Percentiles rank a stretch among this genome's conserved stretches.
phyloP scores from a whole-genome alignment of 2,888 invertebrate genomes.

The Drosophila borealis region DNA sequence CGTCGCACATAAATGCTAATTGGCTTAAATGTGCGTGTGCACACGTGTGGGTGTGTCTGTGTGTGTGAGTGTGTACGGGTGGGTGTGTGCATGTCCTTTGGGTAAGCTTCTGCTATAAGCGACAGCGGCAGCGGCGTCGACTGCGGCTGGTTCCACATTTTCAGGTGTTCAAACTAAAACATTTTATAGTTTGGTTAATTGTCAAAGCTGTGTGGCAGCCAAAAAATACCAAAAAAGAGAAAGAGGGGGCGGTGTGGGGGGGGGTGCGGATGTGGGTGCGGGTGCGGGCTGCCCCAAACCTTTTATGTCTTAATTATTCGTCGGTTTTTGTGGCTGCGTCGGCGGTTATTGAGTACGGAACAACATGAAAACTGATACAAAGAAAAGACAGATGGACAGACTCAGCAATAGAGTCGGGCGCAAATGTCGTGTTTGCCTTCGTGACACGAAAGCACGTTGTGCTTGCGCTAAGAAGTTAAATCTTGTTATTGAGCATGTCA shows the following conservation, averaged over 20 bases:
- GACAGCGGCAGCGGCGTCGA: constrained; percentile 8
- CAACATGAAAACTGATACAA: constrained; percentile 17
- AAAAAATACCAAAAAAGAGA: constrained; percentile 3
- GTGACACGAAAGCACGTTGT: constrained; percentile 4
- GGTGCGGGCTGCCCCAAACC: constrained; percentile 46
- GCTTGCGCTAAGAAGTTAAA: background rate
- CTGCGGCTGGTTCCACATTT: constrained; percentile 41
- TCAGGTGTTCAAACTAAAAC: constrained; percentile 80
- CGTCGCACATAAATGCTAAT: constrained; percentile 79
- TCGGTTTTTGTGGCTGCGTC: constrained; percentile 68
- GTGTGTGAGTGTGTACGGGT: constrained; percentile 22
- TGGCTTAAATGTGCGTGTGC: constrained; percentile 76
- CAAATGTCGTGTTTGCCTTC: background rate
- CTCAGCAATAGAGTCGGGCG: background rate
- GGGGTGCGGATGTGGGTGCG: constrained; percentile 1
- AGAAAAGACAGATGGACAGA: background rate
- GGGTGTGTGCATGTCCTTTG: constrained; percentile 44
- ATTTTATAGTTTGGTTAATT: constrained; percentile 79
- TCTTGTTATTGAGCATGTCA: too few relatives aligned
- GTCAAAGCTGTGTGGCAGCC: constrained; percentile 66
- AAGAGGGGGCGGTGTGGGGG: constrained; percentile 8
- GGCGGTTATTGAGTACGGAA: constrained; percentile 49
- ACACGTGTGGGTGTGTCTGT: constrained; percentile 22
- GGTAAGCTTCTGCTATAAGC: constrained; percentile 57
- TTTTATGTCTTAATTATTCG: constrained; percentile 79